Percentiles rank a stretch among this genome's conserved stretches.
phyloP scores from a whole-genome alignment of 2,797 vertebrate genomes.

The Danio tinwini region DNA sequence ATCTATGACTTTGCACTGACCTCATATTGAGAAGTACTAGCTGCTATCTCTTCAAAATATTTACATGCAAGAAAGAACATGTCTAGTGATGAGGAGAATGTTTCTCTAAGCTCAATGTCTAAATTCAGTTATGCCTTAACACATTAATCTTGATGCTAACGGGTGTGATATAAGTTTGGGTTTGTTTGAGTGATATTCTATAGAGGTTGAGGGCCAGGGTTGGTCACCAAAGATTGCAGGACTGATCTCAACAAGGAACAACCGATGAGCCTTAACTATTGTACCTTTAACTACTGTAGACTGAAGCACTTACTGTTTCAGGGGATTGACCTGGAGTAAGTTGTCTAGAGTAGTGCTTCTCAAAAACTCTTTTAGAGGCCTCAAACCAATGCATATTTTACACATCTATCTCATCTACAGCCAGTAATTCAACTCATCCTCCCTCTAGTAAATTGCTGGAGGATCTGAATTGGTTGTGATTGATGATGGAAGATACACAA shows the following conservation, averaged over 20 bases:
- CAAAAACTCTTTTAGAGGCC: too few relatives aligned
- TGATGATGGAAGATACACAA: too few relatives aligned
- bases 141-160: neutral
- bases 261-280: neutral
- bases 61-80: constrained; percentile 21
- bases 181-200: neutral
- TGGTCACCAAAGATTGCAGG: neutral
- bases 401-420: too few relatives aligned
- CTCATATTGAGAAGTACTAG: neutral
- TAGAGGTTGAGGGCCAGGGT: neutral
- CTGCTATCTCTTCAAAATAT: constrained; percentile 23
- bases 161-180: neutral
- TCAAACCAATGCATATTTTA: too few relatives aligned
- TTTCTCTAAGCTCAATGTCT: neutral
- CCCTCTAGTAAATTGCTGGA: too few relatives aligned
- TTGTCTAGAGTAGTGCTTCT: neutral
- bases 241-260: neutral
- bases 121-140: neutral
- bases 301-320: neutral
- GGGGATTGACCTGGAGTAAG: neutral
- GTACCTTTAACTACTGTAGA: neutral
- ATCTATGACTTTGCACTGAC: constrained; percentile 35
- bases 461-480: too few relatives aligned
- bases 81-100: neutral
- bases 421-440: too few relatives aligned